phyloP scores from a whole-genome alignment of 1,140 invertebrate species.

The Liolophura sinensis region DNA sequence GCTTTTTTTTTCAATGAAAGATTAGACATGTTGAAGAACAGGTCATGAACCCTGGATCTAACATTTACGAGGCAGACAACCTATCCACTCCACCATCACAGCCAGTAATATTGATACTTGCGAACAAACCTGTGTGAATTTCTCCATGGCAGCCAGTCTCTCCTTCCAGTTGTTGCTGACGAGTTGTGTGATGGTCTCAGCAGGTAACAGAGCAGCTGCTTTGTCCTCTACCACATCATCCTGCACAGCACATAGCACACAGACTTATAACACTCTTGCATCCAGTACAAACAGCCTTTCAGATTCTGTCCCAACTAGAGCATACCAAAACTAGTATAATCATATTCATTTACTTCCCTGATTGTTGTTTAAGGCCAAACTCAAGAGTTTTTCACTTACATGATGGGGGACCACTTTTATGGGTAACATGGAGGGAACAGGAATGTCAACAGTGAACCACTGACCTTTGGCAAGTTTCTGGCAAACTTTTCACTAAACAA shows the following conservation, averaged over 20 bases:
- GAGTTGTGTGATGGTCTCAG: constrained; percentile 70
- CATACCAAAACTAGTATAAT: neutral
- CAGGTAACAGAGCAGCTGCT: constrained; percentile 67
- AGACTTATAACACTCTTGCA: neutral
- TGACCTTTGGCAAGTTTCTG: neutral
- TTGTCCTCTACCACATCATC: constrained; percentile 75
- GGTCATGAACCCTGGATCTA: too few species aligned
- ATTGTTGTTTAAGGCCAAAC: too few species aligned
- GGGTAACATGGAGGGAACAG: neutral
- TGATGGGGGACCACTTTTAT: neutral
- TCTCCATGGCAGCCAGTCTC: constrained; percentile 77
- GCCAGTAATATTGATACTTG: constrained; percentile 7
- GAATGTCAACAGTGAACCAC: neutral
- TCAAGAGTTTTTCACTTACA: neutral
- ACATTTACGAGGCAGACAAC: too few species aligned
- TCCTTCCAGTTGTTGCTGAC: constrained; percentile 85
- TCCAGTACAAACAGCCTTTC: too few species aligned
- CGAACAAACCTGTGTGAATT: constrained; percentile 64
- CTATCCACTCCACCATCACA: too few species aligned
- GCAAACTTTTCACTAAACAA: neutral
- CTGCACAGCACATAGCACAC: constrained; percentile 24
- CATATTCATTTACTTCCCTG: neutral
- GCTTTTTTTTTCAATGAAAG: too few species aligned
- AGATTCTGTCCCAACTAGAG: neutral
- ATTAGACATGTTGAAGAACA: too few species aligned